Percentiles rank a stretch among this genome's conserved stretches.
phyloP scores from a whole-genome alignment of 2,888 invertebrate genomes.

The Balanococcus diminutus region DNA sequence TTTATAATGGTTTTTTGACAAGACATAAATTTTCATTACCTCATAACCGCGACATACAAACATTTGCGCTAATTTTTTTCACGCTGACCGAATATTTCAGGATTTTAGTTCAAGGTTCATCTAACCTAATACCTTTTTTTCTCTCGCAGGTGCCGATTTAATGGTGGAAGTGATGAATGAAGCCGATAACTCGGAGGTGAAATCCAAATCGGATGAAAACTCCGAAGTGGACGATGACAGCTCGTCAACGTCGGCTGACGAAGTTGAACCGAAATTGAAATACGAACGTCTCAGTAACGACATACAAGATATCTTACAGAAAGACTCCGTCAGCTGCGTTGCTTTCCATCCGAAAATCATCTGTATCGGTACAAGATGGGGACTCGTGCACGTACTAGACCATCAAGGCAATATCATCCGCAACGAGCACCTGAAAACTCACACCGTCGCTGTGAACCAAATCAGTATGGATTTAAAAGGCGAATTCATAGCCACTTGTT shows the following conservation, averaged over 20 bases:
- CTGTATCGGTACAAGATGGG: slow-evolving; percentile 85
- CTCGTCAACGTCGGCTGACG: slow-evolving; percentile 61
- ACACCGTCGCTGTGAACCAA: slow-evolving; percentile 90
- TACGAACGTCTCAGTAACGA: slow-evolving; percentile 89
- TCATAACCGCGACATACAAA: neutral
- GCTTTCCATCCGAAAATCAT: slow-evolving; percentile 87
- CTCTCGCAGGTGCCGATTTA: neutral
- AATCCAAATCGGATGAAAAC: neutral
- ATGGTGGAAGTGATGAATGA: slow-evolving; percentile 28
- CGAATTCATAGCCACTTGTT: slow-evolving; percentile 92
- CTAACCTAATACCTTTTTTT: neutral
- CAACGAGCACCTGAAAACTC: slow-evolving; percentile 75
- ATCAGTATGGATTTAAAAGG: slow-evolving; percentile 93
- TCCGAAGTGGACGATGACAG: slow-evolving; percentile 36
- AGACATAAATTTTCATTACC: slow-evolving; percentile 38
- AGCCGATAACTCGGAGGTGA: neutral
- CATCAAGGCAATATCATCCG: slow-evolving; percentile 84
- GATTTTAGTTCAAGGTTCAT: neutral
- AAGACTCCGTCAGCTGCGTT: slow-evolving; percentile 88
- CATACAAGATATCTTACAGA: slow-evolving; percentile 79
- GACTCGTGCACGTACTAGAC: slow-evolving; percentile 85
- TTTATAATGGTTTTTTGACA: slow-evolving; percentile 40
- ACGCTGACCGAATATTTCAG: neutral
- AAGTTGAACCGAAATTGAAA: slow-evolving; percentile 86
- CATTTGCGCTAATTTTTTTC: neutral